Evolutionary conservation across 2,888 invertebrate genomes (phyloP), one percentile per base, ranked within the genome.

Genomic region (Apocheima hispidaria): DNA sequence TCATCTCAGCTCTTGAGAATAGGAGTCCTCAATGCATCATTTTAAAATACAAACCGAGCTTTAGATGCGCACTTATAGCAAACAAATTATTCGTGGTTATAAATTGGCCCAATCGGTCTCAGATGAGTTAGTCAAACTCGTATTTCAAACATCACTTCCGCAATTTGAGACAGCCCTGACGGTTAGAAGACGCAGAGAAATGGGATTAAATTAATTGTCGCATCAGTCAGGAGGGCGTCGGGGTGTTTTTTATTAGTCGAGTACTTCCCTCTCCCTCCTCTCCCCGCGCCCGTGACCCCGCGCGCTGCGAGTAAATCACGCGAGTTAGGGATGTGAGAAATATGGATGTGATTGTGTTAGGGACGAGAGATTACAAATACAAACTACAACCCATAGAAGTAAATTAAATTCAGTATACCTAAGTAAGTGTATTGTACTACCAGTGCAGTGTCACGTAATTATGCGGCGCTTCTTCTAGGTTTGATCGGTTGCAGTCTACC

Each of bases 151-250:
- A 43, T 14, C 9, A 33, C 20, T 14, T 14, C 33, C 18, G n/a
- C 20, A 23, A 16, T 21, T 20, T 0, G 50, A 43, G 79, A 21
- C 88, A 91, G 66, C 92, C 92, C 91, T 92, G 83, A 74, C 74
- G 74, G 75, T 79, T 75, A 81, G 84, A 90, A 92, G 92, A 92
- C 91, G 91, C 86, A 87, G 92, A 92, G 92, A 91, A 92, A 92
- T 92, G 89, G 92, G 92, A 92, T 92, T 92, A 91, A 92, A 92
- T 92, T 92, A 92, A 92, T 92, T 92, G 92, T 92, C 92, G 89
- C 92, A 92, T 92, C 92, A 92, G 90, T 92, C 92, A 92, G 91
- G 87, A 90, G 87, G 88, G 90, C 90, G 91, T 87, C 89, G 91
- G 92, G 91, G 88, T 92, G 92, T 92, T 92, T 92, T 92, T 92